These are phyloP conservation scores for Lasioglossum calceatum DNA, from an alignment of 2,888 invertebrate species.

Conservation along the genomic window DNA sequence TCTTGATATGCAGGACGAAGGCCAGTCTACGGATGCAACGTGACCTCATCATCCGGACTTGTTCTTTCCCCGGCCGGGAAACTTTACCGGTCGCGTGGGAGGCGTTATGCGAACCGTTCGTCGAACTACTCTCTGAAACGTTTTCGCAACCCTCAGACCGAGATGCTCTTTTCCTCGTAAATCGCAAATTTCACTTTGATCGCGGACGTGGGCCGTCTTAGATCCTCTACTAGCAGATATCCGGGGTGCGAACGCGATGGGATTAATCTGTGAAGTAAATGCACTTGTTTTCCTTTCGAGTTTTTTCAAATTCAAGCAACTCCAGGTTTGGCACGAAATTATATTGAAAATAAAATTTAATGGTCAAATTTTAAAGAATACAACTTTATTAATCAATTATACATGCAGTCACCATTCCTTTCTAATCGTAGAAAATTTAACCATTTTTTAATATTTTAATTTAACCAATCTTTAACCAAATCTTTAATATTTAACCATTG, in stretches of 20 bases:
- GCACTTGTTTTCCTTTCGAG: neutral
- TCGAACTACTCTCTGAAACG: constrained; percentile 26
- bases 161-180: constrained; percentile 25
- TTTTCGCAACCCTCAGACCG: constrained; percentile 27
- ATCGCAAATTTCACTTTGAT: constrained; percentile 41
- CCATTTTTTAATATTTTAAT: too few species aligned
- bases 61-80: constrained; percentile 33
- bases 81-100: constrained; percentile 47
- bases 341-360: too few species aligned
- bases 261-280: neutral
- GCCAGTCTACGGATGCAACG: constrained; percentile 63
- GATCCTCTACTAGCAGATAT: neutral
- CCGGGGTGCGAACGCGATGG: too few species aligned
- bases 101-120: constrained; percentile 35
- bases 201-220: too few species aligned
- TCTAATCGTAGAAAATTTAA: too few species aligned
- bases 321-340: neutral
- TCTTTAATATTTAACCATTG: too few species aligned
- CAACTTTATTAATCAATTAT: too few species aligned
- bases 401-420: too few species aligned
- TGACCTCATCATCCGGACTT: constrained; percentile 65
- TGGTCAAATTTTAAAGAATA: too few species aligned
- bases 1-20: constrained; percentile 65
- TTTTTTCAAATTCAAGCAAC: neutral
- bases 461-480: too few species aligned